Conservation (phyloP, 2,797 vertebrate genomes). For the Petrocephalus sullivani region DNA sequence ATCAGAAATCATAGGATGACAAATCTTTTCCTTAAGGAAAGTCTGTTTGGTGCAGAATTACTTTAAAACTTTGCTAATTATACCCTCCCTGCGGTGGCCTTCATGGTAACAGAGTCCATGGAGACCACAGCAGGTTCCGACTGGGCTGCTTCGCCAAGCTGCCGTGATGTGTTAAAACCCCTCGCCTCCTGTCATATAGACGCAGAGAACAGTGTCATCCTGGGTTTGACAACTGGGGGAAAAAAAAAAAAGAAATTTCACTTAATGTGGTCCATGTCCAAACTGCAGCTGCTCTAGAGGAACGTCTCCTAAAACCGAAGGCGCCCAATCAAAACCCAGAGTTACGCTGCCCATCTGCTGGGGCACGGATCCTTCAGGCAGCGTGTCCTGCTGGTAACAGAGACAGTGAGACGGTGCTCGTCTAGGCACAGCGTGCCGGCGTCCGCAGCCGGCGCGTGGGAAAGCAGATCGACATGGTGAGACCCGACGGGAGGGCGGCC, state of each 20-base stretch:
- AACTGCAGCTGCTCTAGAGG: not conserved
- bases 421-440: not conserved
- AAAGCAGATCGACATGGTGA: not conserved
- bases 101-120: not conserved
- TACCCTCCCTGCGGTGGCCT: not conserved
- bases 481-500: not conserved
- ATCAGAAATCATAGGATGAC: not conserved
- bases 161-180: not conserved
- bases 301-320: not conserved
- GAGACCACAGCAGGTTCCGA: not conserved
- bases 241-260: not conserved
- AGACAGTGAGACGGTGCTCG: too few species aligned
- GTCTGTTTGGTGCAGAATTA: not conserved
- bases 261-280: not conserved
- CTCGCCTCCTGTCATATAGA: not conserved
- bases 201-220: not conserved
- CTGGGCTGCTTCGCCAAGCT: not conserved
- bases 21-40: not conserved
- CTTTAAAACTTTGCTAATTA: slow-evolving; percentile 3
- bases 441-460: not conserved
- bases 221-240: not conserved
- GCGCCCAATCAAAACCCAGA: not conserved
- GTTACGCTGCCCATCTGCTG: not conserved
- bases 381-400: not conserved
- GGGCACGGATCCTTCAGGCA: not conserved